Evolutionary conservation across 2,113 vertebrate species (phyloP).

Genomic region (Heterotilapia buettikoferi): DNA sequence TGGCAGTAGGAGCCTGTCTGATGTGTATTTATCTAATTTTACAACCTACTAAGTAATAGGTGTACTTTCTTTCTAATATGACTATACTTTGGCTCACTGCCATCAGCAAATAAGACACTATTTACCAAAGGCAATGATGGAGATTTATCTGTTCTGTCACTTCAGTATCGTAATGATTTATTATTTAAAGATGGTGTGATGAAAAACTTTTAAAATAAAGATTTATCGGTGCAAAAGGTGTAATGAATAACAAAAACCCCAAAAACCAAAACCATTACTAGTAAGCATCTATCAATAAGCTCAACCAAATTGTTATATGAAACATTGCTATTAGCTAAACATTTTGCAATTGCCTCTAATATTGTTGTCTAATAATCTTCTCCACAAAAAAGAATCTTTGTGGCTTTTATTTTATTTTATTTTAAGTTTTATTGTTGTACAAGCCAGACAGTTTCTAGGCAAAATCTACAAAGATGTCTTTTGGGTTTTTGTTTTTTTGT

Average conservation of each 20-base stretch:
- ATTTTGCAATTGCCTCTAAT: not conserved
- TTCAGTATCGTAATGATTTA: not conserved
- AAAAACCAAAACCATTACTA: not conserved
- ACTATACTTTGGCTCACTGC: not conserved
- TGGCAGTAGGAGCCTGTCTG: not conserved
- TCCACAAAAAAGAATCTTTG: not conserved
- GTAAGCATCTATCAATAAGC: not conserved
- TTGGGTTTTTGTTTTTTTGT: not conserved
- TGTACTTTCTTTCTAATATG: not conserved
- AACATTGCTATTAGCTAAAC: not conserved
- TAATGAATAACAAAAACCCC: not conserved
- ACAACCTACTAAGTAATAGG: not conserved
- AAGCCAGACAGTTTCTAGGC: not conserved
- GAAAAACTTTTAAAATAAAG: not conserved
- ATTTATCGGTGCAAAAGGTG: rapidly evolving
- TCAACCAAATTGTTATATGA: not conserved
- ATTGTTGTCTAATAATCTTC: not conserved
- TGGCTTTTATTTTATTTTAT: not conserved
- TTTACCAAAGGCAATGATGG: not conserved
- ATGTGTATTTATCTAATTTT: not conserved
- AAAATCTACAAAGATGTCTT: not conserved
- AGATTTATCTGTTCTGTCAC: not conserved
- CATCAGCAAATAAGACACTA: not conserved
- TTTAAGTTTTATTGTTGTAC: not conserved
- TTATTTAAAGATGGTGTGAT: not conserved